Evolutionary conservation across 2,888 invertebrate species (phyloP).

Genomic region (Sclerodermus sp.): DNA sequence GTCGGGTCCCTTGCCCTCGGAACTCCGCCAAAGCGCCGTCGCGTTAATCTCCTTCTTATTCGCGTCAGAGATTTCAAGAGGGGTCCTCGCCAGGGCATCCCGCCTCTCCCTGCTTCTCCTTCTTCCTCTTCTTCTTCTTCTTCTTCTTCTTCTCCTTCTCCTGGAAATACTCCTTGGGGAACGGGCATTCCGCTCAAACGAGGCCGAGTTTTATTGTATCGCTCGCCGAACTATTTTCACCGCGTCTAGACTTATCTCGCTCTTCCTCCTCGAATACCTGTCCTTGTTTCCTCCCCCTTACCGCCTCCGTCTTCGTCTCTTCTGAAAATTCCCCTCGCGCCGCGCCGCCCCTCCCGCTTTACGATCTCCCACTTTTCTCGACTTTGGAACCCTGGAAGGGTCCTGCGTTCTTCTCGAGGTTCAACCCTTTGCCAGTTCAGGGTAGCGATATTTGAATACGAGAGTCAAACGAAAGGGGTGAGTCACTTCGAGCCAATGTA

Average conservation of each 20-base stretch:
- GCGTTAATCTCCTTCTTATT: constrained; percentile 37
- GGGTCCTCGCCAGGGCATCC: background rate
- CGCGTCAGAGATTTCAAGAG: constrained; percentile 1
- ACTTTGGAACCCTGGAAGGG: too few relatives aligned
- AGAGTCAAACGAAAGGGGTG: too few relatives aligned
- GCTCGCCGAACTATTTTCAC: background rate
- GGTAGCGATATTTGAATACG: too few relatives aligned
- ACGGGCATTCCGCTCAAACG: background rate
- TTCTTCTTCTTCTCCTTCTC: background rate
- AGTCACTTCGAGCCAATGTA: too few relatives aligned
- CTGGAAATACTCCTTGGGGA: background rate
- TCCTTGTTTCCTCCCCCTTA: background rate
- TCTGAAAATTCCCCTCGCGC: background rate
- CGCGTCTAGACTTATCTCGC: background rate
- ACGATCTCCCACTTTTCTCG: too few relatives aligned
- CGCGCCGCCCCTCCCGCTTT: background rate
- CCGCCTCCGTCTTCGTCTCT: background rate
- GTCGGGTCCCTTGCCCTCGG: constrained; percentile 22
- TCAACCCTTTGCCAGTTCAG: too few relatives aligned
- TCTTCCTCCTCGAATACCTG: constrained; percentile 1
- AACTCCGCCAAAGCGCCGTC: constrained; percentile 30
- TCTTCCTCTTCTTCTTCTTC: background rate
- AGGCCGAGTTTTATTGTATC: background rate
- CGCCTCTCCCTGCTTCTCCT: background rate
- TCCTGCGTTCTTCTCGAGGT: too few relatives aligned